Conservation (phyloP, 2,888 invertebrate species). For the Spilarctia lutea region DNA sequence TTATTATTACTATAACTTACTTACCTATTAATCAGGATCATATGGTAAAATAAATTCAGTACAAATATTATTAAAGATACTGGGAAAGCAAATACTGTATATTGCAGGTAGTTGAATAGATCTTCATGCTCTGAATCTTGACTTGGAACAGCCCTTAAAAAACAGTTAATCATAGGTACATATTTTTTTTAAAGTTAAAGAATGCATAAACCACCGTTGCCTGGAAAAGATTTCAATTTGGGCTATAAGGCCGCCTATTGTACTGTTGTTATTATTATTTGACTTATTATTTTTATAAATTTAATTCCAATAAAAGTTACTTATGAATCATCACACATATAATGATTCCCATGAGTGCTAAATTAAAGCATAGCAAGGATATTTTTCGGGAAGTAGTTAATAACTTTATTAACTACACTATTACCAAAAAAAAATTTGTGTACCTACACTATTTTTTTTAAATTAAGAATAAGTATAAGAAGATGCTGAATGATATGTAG, state of each 20-base stretch:
- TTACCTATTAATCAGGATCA: slow-evolving; percentile 59
- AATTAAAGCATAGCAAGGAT: background rate
- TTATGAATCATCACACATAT: too few species aligned
- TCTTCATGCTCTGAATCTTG: slow-evolving; percentile 56
- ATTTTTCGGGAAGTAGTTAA: background rate
- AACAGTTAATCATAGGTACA: background rate
- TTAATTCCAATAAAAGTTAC: background rate
- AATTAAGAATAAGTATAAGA: too few species aligned
- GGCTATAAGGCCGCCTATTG: too few species aligned
- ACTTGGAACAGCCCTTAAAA: slow-evolving; percentile 42
- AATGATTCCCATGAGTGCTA: background rate
- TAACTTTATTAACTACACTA: too few species aligned
- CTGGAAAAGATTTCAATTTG: too few species aligned
- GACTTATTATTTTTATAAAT: background rate
- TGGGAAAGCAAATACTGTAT: slow-evolving; percentile 67
- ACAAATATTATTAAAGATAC: slow-evolving; percentile 63
- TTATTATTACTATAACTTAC: slow-evolving; percentile 19
- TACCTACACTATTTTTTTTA: too few species aligned
- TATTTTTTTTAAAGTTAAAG: background rate
- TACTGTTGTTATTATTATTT: too few species aligned
- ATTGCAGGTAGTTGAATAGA: slow-evolving; percentile 74
- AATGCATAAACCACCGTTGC: too few species aligned
- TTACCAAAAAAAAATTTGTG: too few species aligned
- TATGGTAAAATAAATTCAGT: slow-evolving; percentile 60
- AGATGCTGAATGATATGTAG: background rate